Conservation (phyloP, 2,797 vertebrate genomes). For the Hypotaenidia philippensis region DNA sequence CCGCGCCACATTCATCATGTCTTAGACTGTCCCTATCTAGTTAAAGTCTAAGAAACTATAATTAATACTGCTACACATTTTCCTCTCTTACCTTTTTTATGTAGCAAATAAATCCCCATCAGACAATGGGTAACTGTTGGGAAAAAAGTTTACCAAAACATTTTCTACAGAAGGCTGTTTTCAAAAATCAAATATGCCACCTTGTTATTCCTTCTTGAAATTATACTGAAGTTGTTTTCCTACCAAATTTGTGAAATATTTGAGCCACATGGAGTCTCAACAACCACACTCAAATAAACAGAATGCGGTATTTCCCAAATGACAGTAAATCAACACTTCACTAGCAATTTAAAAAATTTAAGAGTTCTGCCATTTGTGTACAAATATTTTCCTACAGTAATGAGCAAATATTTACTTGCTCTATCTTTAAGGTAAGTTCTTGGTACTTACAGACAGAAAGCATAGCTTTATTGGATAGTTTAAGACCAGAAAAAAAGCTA, state of each 20-base stretch:
- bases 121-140: neutral
- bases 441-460: neutral
- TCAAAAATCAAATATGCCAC: neutral
- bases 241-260: neutral
- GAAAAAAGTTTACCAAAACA: neutral
- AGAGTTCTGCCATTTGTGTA: neutral
- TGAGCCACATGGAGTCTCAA: neutral
- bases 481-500: neutral
- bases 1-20: neutral
- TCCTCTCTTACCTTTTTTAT: neutral
- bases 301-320: neutral
- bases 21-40: neutral
- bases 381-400: constrained; percentile 1
- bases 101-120: neutral
- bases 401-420: neutral
- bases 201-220: neutral
- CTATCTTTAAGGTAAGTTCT: neutral
- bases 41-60: neutral
- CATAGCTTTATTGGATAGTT: neutral
- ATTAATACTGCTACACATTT: neutral
- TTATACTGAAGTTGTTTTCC: neutral
- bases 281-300: neutral
- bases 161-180: neutral
- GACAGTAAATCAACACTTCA: constrained; percentile 4
- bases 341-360: neutral